phyloP scores from a whole-genome alignment of 2,888 invertebrate species.

The Silvanus unidentatus region DNA sequence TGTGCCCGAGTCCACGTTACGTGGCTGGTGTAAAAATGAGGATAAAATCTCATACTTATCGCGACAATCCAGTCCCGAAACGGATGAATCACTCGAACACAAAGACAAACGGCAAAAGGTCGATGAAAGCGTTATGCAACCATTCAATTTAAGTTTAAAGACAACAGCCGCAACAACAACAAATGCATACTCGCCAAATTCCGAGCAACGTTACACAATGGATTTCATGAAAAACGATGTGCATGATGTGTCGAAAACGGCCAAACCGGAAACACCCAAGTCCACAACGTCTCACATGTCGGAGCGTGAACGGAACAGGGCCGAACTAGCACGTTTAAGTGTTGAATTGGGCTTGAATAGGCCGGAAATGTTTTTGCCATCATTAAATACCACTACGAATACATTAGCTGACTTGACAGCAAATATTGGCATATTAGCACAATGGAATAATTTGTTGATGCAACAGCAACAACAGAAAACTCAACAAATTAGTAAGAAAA shows the following conservation, averaged over 20 bases:
- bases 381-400: conserved; percentile 20
- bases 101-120: conserved; percentile 29
- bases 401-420: conserved; percentile 29
- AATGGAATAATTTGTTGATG: conserved; percentile 34
- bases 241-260: not conserved
- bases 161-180: conserved; percentile 13
- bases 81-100: conserved; percentile 53
- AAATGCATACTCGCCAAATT: conserved; percentile 18
- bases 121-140: conserved; percentile 31
- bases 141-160: conserved; percentile 38
- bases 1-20: conserved; percentile 77
- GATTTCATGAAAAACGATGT: too few species aligned
- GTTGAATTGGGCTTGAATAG: conserved; percentile 42
- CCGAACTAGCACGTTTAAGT: conserved; percentile 50
- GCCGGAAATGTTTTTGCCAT: conserved; percentile 39
- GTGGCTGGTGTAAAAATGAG: conserved; percentile 86
- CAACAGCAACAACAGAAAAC: conserved; percentile 28
- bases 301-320: conserved; percentile 41
- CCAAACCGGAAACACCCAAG: conserved; percentile 17
- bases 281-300: conserved; percentile 16
- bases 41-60: conserved; percentile 68
- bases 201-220: conserved; percentile 10
- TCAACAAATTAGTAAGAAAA: conserved; percentile 15
- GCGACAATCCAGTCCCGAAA: conserved; percentile 65
- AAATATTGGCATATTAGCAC: conserved; percentile 32